Conservation (phyloP, 1,140 invertebrate genomes). For the Mylabris phalerata region DNA sequence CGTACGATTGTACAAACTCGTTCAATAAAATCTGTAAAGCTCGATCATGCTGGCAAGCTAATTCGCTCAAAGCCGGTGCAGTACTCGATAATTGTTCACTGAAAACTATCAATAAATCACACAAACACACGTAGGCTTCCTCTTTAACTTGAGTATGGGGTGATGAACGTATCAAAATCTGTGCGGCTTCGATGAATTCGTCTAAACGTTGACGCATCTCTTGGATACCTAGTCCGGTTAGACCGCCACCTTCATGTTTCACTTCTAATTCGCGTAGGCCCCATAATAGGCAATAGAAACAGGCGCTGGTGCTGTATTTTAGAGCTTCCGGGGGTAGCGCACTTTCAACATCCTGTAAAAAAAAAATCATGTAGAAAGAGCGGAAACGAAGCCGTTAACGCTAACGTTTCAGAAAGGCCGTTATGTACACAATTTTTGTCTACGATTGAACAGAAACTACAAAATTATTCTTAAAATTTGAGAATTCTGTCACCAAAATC, state of each 20-base stretch:
- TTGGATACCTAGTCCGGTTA: constrained; percentile 31
- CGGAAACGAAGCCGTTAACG: too few species aligned
- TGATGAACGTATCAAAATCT: constrained; percentile 35
- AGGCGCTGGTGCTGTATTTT: constrained; percentile 81
- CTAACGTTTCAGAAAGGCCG: too few species aligned
- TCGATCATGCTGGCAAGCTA: constrained; percentile 78
- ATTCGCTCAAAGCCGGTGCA: constrained; percentile 54
- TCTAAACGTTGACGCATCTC: constrained; percentile 35
- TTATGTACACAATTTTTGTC: neutral
- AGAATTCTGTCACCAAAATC: neutral
- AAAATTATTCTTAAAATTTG: neutral
- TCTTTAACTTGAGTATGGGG: constrained; percentile 36
- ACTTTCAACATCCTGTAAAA: constrained; percentile 34
- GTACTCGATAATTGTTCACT: constrained; percentile 70
- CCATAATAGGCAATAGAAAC: constrained; percentile 87
- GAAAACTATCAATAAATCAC: constrained; percentile 93
- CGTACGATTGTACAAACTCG: constrained; percentile 87
- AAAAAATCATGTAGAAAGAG: constrained; percentile 7
- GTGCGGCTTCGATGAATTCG: constrained; percentile 38
- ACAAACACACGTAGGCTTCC: constrained; percentile 83
- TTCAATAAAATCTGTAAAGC: constrained; percentile 77
- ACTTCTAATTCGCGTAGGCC: constrained; percentile 73
- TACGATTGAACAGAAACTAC: too few species aligned
- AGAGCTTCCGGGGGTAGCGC: constrained; percentile 59
- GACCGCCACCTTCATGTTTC: constrained; percentile 51